A percentile compares a stretch with the other conserved stretches of the same genome.
These are phyloP conservation scores for Chaetodon trifascialis DNA, from an alignment of 2,113 vertebrate species.

Conservation along the genomic window DNA sequence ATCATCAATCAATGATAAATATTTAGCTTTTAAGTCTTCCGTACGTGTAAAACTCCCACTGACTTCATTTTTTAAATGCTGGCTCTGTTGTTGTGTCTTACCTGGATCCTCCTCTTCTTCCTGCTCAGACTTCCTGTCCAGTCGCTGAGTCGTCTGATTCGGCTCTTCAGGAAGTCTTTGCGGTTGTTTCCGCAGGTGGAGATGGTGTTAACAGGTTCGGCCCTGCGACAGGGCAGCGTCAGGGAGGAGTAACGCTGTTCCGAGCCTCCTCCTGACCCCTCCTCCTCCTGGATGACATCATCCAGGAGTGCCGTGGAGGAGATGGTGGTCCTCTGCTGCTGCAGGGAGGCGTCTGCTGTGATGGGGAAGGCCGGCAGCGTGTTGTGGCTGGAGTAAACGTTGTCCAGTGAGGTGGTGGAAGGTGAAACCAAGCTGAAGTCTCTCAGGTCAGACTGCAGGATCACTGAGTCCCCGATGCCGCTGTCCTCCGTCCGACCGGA, in stretches of 20 bases:
- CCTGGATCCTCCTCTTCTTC: conserved; percentile 95
- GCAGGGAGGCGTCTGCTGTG: conserved; percentile 24
- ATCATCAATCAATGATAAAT: too few relatives aligned
- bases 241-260: conserved; percentile 84
- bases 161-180: conserved; percentile 91
- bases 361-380: conserved; percentile 79
- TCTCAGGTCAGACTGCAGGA: conserved; percentile 75
- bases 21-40: too few relatives aligned
- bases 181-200: conserved; percentile 77
- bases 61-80: neutral
- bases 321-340: conserved; percentile 76
- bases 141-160: conserved; percentile 92
- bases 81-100: conserved; percentile 51
- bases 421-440: conserved; percentile 83
- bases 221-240: conserved; percentile 88
- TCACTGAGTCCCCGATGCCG: conserved; percentile 77
- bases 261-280: conserved; percentile 60
- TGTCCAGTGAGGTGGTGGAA: conserved; percentile 83
- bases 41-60: too few relatives aligned
- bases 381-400: conserved; percentile 79
- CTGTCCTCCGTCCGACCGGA: conserved; percentile 82
- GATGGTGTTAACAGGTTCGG: conserved; percentile 59
- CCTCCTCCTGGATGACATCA: conserved; percentile 83
- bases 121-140: conserved; percentile 96
- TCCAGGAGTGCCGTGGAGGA: conserved; percentile 84